Conservation (phyloP, 2,888 invertebrate species). For the Conus canariensis region DNA sequence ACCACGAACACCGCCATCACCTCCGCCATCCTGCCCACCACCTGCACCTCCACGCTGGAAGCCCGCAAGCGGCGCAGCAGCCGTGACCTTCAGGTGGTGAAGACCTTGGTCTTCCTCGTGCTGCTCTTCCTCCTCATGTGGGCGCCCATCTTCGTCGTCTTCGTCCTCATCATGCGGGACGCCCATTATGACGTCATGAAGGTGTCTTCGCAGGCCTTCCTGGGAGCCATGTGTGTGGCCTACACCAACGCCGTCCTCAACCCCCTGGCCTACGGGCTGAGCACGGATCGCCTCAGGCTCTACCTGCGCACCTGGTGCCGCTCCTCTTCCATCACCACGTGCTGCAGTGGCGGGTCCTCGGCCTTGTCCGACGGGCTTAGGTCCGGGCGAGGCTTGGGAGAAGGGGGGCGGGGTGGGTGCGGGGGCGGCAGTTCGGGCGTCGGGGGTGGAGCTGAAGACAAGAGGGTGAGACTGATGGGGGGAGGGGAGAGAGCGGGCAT, state of each 20-base stretch:
- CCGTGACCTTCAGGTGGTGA: slow-evolving; percentile 53
- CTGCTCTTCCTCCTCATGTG: slow-evolving; percentile 64
- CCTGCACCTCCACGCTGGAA: background rate
- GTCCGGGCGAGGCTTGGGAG: too few species aligned
- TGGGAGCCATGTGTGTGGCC: slow-evolving; percentile 58
- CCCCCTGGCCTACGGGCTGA: slow-evolving; percentile 66
- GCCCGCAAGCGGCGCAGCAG: slow-evolving; percentile 22
- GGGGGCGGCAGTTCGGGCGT: background rate
- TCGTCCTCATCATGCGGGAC: slow-evolving; percentile 61
- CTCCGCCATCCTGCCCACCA: background rate
- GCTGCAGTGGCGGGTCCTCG: background rate
- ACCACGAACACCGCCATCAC: background rate
- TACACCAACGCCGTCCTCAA: slow-evolving; percentile 64
- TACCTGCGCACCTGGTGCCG: slow-evolving; percentile 39
- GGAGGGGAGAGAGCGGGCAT: background rate
- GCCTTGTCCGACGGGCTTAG: too few species aligned
- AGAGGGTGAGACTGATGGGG: background rate
- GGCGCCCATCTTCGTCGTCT: slow-evolving; percentile 62
- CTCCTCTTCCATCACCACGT: background rate
- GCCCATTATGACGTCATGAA: slow-evolving; percentile 49
- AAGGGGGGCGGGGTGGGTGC: background rate
- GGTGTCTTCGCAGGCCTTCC: slow-evolving; percentile 59
- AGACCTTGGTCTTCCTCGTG: slow-evolving; percentile 62
- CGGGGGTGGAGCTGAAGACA: background rate
- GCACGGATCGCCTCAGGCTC: slow-evolving; percentile 54